Conservation (phyloP, 2,888 invertebrate genomes). For the Drosophila peninsularis region DNA sequence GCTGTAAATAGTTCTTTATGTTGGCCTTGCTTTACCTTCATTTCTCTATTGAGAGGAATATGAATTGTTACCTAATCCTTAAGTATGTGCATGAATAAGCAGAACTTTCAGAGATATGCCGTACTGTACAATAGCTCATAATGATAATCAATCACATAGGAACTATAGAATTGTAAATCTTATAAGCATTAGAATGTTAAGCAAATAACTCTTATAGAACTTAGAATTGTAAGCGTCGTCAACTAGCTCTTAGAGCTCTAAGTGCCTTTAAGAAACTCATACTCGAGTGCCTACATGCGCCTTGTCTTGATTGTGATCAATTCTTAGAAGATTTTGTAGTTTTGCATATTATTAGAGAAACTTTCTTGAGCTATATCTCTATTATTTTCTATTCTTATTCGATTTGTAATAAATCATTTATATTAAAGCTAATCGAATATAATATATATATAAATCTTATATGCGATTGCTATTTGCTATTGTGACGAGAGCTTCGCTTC, state of each 20-base stretch:
- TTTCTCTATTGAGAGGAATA: neutral
- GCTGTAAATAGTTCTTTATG: neutral
- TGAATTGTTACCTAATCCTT: neutral
- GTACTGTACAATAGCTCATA: neutral
- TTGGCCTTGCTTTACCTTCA: neutral
- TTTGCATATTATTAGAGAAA: too few relatives aligned
- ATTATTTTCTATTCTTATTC: too few relatives aligned
- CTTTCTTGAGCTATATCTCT: too few relatives aligned
- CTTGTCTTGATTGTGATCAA: neutral
- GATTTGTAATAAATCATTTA: too few relatives aligned
- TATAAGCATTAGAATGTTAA: neutral
- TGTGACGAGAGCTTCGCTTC: constrained; percentile 2
- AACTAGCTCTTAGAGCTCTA: neutral
- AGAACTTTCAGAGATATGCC: neutral
- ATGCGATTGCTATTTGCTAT: neutral
- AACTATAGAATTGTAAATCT: neutral
- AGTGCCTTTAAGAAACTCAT: neutral
- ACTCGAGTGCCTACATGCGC: neutral
- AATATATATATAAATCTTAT: too few relatives aligned
- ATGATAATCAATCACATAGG: neutral
- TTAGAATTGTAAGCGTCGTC: too few relatives aligned
- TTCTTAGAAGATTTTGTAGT: too few relatives aligned
- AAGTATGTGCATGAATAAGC: neutral
- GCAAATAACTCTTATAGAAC: neutral
- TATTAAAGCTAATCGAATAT: too few relatives aligned